Percentiles rank a stretch among this genome's conserved stretches.
Evolutionary conservation across 2,888 invertebrate species (phyloP).

Genomic region (Phragmatobia fuliginosa): DNA sequence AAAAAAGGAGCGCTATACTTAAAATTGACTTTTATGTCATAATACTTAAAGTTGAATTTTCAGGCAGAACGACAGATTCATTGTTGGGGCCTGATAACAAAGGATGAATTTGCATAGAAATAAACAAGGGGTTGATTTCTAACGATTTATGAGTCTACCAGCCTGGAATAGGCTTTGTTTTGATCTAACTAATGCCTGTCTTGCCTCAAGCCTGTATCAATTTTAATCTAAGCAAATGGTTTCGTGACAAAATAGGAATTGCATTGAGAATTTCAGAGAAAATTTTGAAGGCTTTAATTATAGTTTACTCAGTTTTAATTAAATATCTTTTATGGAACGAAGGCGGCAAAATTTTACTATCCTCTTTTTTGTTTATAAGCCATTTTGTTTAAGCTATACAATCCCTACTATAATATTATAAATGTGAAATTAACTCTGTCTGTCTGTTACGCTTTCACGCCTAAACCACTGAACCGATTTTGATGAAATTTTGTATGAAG

Average conservation of each 20-base stretch:
- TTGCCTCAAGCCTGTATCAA: constrained; percentile 49
- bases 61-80: constrained; percentile 28
- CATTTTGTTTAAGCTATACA: too few species aligned
- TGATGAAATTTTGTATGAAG: too few species aligned
- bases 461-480: too few species aligned
- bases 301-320: background rate
- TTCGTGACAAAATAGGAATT: constrained; percentile 19
- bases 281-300: constrained; percentile 6
- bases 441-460: too few species aligned
- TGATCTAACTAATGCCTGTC: constrained; percentile 69
- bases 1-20: constrained; percentile 18
- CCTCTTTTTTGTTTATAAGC: too few species aligned
- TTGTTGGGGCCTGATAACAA: constrained; percentile 73
- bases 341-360: background rate
- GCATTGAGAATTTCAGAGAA: constrained; percentile 9
- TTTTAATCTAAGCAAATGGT: constrained; percentile 27
- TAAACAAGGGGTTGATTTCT: constrained; percentile 76
- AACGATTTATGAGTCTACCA: constrained; percentile 65
- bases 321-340: background rate
- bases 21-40: constrained; percentile 20
- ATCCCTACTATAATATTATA: too few species aligned
- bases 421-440: too few species aligned
- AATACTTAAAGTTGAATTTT: constrained; percentile 21
- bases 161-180: constrained; percentile 63
- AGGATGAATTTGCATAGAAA: constrained; percentile 77